Evolutionary conservation across 1,140 invertebrate species (phyloP), one percentile per base, ranked within the genome.

Genomic region (Chrysomallon squamiferum): DNA sequence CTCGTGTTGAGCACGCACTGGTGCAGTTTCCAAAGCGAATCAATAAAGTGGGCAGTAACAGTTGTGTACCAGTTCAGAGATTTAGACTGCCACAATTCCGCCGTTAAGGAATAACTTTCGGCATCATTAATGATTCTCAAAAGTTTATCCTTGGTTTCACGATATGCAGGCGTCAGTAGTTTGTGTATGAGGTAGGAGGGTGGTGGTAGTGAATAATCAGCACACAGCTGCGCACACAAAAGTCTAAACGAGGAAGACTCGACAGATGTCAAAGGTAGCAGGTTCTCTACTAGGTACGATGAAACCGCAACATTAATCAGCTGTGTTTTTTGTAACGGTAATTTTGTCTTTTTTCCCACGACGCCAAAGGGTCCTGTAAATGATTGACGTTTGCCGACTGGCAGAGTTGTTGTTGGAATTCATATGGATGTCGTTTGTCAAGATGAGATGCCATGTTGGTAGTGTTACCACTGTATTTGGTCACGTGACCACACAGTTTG

Each of bases 361-460:
- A 5, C 5, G 35, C 15, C 35, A 38, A 15, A 15, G 35, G 6
- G 35, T 38, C 35, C 35, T 38, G 35, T 5, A 15, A 38, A 15
- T 38, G 35, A 15, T 38, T 38, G 6, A 38, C 35, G 35, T 7
- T 38, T 15, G 35, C 6, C 35, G 35, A 38, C 35, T 38, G 35
- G 35, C 35, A 7, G 35, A 38, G 15, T 15, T 38, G 35, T 15
- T 38, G 35, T 15, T 38, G 35, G 35, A 27, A 27, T 11, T 54
- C 22, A 20, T 20, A 27, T 13, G 22, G 50, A 54, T 54, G 50
- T 4, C 50, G 25, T 22, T 54, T 54, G 7, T 54, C 50, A 4
- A 54, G 29, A 27, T 54, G 50, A 22, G 22, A 54, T 1, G 50
- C 50, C 50, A 54, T 54, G 25, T 54, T 54, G n/a, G 50, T 54